Evolutionary conservation across 2,113 vertebrate species (phyloP), one percentile per base, ranked within the genome.

Genomic region (Guaruba guarouba): DNA sequence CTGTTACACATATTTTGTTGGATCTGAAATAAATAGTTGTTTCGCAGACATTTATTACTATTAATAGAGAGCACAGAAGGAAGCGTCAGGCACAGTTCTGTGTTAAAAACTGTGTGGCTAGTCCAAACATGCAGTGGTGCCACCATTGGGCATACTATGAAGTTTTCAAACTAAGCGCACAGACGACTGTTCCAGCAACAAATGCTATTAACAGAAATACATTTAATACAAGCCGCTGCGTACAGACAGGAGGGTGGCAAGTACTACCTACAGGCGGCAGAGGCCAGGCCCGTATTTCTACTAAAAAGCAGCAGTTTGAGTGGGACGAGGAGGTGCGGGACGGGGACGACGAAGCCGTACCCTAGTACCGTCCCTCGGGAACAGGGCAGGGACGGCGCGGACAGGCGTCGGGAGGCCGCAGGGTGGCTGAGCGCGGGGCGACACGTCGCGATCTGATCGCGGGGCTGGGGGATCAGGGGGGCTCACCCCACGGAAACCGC

Each of bases 81-180:
- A 86, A 86, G 33, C 55, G 18, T 54, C n/a, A 84, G 75, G 76
- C 73, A 57, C 3, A 1, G 49, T 39, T 76, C 75, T 71, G 70
- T 5, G 6, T 59, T 76, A 83, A 78, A 79, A 84, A 67, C 69
- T 2, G 62, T 2, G 66, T 7, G 81, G 74, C 90, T 41, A 91
- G 92, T 87, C 90, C 70, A 43, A 96, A 91, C 95, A 77, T 1
- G 92, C 85, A 80, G 31, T 17, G 74, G 77, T 94, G 94, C 88
- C 91, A 83, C 84, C 79, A 81, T 0, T 59, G 82, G 77, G 79
- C 59, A 94, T 2, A 35, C 80, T 48, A 73, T 25, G 11, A 88
- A 93, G 86, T 92, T 97, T 79, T 68, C 64, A 25, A 90, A 88
- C 66, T 43, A 20, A 77, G 71, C 31, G 67, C 59, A 35, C 17